Evolutionary conservation across 92 coral and sea anemone genomes (phyloP), one percentile per base, ranked within the genome.

Genomic region (Anthopleura xanthogrammica): DNA sequence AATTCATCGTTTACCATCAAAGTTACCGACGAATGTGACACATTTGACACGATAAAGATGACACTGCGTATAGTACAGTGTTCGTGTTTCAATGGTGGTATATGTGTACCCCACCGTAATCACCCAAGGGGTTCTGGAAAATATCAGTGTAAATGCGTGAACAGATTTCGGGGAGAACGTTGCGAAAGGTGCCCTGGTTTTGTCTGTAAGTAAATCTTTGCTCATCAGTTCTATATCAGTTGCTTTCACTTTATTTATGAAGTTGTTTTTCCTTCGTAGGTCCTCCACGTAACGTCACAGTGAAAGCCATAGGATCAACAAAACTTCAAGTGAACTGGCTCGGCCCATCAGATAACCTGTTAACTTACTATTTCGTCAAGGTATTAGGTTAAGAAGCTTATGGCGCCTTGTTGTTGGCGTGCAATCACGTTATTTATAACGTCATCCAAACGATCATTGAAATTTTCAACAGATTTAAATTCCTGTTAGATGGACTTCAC

Each of bases 21-120:
- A 84, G 88, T 87, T 5, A 85, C 88, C 20, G 92, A 91, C 71
- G 89, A 72, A 3, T 91, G 94, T 40, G 86, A 86, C 36, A 82
- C 83, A 6, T 77, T 80, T 12, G 58, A 80, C 4, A 77, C 76
- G 29, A 75, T 87, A 54, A 39, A 77, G 39, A 87, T 87, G 83
- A 68, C 90, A 5, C 40, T 87, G 0, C 74, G 72, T 22, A 77
- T 87, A 9, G 12, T 87, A 9, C 66, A 60, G 41, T 87, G 90
- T 23, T 87, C 90, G 2, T 87, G 90, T 42, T 65, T 76, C 12
- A 73, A 86, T 50, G 77, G 77, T 2, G 90, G 90, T 54, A 60
- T 24, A 9, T 87, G 85, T 52, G 14, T 16, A 42, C 90, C 90
- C 14, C 57, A 87, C 76, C 79, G 80, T 22, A 68, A 36, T 11